Evolutionary conservation across 2,888 invertebrate genomes (phyloP).

Genomic region (Hemaris fuciformis): DNA sequence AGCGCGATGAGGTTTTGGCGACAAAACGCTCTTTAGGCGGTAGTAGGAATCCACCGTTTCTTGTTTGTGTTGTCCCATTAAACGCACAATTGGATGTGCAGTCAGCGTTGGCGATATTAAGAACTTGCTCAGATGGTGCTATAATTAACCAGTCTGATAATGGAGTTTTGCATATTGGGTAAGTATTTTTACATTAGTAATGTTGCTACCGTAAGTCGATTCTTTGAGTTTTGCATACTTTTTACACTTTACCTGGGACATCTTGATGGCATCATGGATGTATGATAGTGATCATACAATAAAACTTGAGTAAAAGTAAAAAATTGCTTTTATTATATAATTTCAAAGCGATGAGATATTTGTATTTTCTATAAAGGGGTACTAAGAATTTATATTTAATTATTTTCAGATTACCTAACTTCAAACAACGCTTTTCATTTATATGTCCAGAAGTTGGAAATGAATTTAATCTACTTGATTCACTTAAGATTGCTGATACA

Average conservation of each 20-base stretch:
- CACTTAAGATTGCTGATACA: conserved; percentile 93
- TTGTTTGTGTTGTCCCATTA: conserved; percentile 87
- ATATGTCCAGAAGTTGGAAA: conserved; percentile 87
- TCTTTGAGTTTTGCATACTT: conserved; percentile 12
- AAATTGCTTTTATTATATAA: too few relatives aligned
- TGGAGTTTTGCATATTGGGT: conserved; percentile 90
- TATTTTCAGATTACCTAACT: conserved; percentile 86
- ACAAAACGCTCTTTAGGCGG: conserved; percentile 91
- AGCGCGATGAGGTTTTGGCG: conserved; percentile 88
- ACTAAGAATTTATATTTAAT: background rate
- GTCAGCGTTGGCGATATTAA: conserved; percentile 84
- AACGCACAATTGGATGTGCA: conserved; percentile 85
- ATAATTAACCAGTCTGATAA: conserved; percentile 83
- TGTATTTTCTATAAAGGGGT: background rate
- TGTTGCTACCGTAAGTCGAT: background rate
- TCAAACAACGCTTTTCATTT: conserved; percentile 94
- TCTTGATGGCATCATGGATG: too few relatives aligned
- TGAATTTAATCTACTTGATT: conserved; percentile 88
- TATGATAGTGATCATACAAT: too few relatives aligned
- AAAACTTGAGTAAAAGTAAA: too few relatives aligned
- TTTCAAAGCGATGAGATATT: too few relatives aligned
- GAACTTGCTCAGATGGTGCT: conserved; percentile 87
- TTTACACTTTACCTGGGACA: too few relatives aligned
- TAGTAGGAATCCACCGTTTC: conserved; percentile 86
- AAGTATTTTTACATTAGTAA: conserved; percentile 30